Percentiles rank a stretch among this genome's conserved stretches.
Evolutionary conservation across 2,888 invertebrate species (phyloP).

Genomic region (Sisyra terminalis): DNA sequence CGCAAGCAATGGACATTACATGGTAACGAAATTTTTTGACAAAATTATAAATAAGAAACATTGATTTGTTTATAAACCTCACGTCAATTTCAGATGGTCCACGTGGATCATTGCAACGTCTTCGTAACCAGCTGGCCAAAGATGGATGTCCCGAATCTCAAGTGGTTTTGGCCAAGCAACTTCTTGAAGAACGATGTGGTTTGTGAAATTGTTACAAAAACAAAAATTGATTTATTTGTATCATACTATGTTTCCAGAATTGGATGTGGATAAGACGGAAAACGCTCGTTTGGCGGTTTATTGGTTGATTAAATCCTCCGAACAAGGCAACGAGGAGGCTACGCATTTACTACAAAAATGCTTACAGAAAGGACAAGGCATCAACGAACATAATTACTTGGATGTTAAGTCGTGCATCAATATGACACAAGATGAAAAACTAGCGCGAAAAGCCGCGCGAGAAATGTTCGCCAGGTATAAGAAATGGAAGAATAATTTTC

Average conservation of each 20-base stretch:
- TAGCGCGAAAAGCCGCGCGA: constrained; percentile 72
- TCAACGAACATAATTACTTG: constrained; percentile 53
- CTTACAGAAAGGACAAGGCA: constrained; percentile 52
- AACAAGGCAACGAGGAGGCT: constrained; percentile 81
- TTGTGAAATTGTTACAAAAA: constrained; percentile 4
- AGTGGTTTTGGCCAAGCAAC: constrained; percentile 68
- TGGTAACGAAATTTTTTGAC: constrained; percentile 30
- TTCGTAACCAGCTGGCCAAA: constrained; percentile 60
- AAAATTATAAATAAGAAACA: no score
- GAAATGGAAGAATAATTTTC: constrained; percentile 4
- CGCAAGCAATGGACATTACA: constrained; percentile 63
- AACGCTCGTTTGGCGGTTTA: constrained; percentile 70
- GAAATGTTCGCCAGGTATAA: constrained; percentile 78
- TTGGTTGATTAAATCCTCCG: constrained; percentile 86
- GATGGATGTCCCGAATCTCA: constrained; percentile 84
- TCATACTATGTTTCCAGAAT: constrained; percentile 27
- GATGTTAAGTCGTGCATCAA: constrained; percentile 64
- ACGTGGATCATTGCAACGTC: constrained; percentile 42
- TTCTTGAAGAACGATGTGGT: constrained; percentile 67
- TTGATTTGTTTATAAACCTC: not conserved
- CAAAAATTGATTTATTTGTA: not conserved
- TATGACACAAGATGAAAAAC: constrained; percentile 73
- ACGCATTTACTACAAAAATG: constrained; percentile 61
- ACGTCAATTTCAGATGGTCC: constrained; percentile 45
- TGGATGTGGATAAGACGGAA: constrained; percentile 51